phyloP scores from a whole-genome alignment of 2,888 invertebrate species.

The Folsomia candida region DNA sequence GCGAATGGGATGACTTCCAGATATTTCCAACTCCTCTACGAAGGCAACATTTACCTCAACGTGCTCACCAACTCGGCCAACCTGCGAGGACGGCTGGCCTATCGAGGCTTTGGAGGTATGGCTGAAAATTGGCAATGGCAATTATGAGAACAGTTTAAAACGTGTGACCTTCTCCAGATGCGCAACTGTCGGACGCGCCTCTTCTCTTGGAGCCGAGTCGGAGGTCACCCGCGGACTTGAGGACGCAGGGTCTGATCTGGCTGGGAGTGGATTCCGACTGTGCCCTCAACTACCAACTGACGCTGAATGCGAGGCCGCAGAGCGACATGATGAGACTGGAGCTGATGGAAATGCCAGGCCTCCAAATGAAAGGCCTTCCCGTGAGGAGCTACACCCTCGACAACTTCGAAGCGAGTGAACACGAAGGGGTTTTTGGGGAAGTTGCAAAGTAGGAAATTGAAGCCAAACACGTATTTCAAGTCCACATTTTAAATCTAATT shows the following conservation, averaged over 20 bases:
- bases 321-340: slow-evolving; percentile 49
- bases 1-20: slow-evolving; percentile 74
- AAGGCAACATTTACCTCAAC: slow-evolving; percentile 75
- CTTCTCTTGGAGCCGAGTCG: slow-evolving; percentile 45
- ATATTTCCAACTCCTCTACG: slow-evolving; percentile 77
- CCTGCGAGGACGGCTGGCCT: slow-evolving; percentile 70
- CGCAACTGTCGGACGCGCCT: slow-evolving; percentile 54
- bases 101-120: slow-evolving; percentile 70
- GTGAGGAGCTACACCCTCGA: slow-evolving; percentile 46
- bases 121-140: too few species aligned
- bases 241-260: slow-evolving; percentile 50
- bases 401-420: slow-evolving; percentile 50
- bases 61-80: slow-evolving; percentile 61
- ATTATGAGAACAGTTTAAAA: too few species aligned
- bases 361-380: slow-evolving; percentile 49
- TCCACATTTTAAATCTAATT: not conserved
- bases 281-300: slow-evolving; percentile 49
- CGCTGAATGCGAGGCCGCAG: slow-evolving; percentile 49
- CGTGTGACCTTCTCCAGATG: too few species aligned
- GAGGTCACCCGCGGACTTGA: slow-evolving; percentile 30
- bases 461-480: not conserved
- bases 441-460: slow-evolving; percentile 46
- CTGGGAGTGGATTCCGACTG: slow-evolving; percentile 49
- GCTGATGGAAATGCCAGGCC: slow-evolving; percentile 49
- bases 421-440: slow-evolving; percentile 48